Conservation (phyloP, 2,797 vertebrate genomes). For the Coluber constrictor region DNA sequence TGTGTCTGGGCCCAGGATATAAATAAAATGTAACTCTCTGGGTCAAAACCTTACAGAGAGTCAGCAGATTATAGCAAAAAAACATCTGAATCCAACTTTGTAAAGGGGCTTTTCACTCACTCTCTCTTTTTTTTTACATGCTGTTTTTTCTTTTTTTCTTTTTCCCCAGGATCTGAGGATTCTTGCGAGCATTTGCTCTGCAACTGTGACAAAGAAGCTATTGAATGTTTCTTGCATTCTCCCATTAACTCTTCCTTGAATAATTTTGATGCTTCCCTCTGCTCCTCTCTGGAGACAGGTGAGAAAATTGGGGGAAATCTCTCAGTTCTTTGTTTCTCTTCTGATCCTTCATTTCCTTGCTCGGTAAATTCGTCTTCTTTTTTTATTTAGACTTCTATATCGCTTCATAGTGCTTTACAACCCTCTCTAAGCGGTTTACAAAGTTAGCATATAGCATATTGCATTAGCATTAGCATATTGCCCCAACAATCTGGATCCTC, state of each 20-base stretch:
- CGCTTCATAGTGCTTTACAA: no score
- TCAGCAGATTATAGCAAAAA: constrained; percentile 21
- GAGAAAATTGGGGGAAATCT: constrained; percentile 12
- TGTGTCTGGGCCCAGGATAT: background rate
- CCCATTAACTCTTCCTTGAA: constrained; percentile 71
- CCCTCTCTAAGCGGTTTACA: no score
- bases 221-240: constrained; percentile 77
- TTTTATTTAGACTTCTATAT: no score
- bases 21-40: constrained; percentile 9
- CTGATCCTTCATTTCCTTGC: background rate
- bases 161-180: constrained; percentile 66
- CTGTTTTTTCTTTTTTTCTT: constrained; percentile 16
- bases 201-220: constrained; percentile 77
- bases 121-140: background rate
- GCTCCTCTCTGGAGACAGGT: constrained; percentile 73
- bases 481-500: no score
- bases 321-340: background rate
- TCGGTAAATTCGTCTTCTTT: background rate
- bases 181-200: constrained; percentile 80
- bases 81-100: constrained; percentile 34
- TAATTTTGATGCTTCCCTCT: constrained; percentile 67
- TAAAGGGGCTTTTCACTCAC: background rate
- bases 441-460: no score
- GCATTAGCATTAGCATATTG: no score
- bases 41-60: background rate